Evolutionary conservation across 2,888 invertebrate genomes (phyloP), one percentile per base, ranked within the genome.

Genomic region (Lacanobia oleracea): DNA sequence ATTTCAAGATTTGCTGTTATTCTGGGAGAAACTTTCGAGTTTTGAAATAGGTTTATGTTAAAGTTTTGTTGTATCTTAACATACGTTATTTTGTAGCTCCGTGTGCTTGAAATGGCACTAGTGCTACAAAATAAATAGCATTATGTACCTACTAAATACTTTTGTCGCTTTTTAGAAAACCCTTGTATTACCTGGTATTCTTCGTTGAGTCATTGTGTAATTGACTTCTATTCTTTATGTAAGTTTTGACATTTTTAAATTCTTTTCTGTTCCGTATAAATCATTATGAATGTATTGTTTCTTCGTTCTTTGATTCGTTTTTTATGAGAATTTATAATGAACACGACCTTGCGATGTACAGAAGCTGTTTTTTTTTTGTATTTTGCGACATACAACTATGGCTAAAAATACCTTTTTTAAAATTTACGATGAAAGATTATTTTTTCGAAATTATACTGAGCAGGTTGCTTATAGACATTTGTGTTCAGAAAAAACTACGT

Each of bases 201-300:
- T 57, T 54, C 53, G 10, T 57, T 40, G 57, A 78, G 48, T 72
- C 64, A 83, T 62, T 45, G 61, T 65, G 23, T 72, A 67, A 72
- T 82, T 82, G 40, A 23, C 16, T 64, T 48, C 33, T 21, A 50
- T 79, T 64, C 40, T 60, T 82, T 67, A 21, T 9, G 23, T 50
- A 57, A 40, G n/a, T 67, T 71, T 77, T 67, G 60, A 62, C 61
- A 33, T 56, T 61, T 63, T 45, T 45, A 23, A 4, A 21, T 71
- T 78, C 0, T 60, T 67, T 65, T 61, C 33, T 60, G 64, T 70
- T 64, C 12, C 53, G 3, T 4, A 65, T 27, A 67, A 83, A 61
- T 78, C 43, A 21, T 67, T 67, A 57, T 1, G 18, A 23, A 43
- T 43, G 18, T 40, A 53, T 62, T 67, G 56, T 64, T 72, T 56